Percentiles rank a stretch among this genome's conserved stretches.
These are phyloP conservation scores for Planiliza haematocheilus DNA, from an alignment of 2,113 vertebrate genomes.

Conservation along the genomic window DNA sequence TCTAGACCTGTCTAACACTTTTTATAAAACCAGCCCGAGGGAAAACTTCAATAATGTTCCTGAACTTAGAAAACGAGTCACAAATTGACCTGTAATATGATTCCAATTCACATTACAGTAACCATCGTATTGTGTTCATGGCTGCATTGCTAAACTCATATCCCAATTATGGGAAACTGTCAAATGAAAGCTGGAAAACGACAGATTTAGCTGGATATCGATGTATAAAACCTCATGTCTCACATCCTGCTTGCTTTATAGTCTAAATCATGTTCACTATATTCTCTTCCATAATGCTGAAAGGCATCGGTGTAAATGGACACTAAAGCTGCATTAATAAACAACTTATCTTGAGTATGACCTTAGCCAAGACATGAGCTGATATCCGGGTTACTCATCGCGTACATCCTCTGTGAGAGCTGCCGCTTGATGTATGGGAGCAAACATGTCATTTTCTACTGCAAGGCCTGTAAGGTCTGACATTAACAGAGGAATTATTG, in stretches of 20 bases:
- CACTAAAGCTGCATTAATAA: conserved; percentile 22
- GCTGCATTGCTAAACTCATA: conserved; percentile 2
- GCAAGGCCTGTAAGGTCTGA: not conserved
- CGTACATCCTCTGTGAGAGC: not conserved
- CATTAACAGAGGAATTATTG: conserved; percentile 13
- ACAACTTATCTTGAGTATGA: conserved; percentile 25
- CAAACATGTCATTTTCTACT: conserved; percentile 22
- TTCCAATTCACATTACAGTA: not conserved
- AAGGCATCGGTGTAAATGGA: conserved; percentile 5
- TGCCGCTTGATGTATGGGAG: conserved; percentile 3
- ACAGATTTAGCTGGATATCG: not conserved
- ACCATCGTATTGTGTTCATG: conserved; percentile 3
- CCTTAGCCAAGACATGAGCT: conserved; percentile 9
- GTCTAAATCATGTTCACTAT: not conserved
- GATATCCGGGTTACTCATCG: not conserved
- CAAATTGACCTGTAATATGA: conserved; percentile 9
- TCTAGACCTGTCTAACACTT: not conserved
- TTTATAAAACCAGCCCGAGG: not conserved
- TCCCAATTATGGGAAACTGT: conserved; percentile 22
- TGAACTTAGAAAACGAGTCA: conserved; percentile 11
- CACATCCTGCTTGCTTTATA: not conserved
- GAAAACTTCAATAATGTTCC: not conserved
- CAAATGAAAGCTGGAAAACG: conserved; percentile 21
- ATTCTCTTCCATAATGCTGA: conserved; percentile 5
- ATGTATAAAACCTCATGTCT: conserved; percentile 5